A percentile compares a stretch with the other conserved stretches of the same genome.
Conservation (phyloP, 2,888 invertebrate species). For the Neoaliturus tenellus region DNA sequence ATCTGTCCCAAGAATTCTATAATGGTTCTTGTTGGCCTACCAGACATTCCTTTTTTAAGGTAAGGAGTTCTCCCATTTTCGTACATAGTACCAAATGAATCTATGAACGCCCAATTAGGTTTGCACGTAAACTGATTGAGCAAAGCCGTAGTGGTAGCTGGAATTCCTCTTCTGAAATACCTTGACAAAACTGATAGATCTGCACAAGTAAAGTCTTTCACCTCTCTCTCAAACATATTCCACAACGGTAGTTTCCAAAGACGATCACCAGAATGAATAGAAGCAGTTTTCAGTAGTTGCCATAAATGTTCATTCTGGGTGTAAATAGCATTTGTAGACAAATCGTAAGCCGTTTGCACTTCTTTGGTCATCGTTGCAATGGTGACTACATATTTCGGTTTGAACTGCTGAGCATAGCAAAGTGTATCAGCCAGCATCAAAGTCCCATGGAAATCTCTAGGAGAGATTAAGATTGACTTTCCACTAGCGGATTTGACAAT, state of each 20-base stretch:
- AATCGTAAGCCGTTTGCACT: conserved; percentile 79
- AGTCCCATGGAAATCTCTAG: conserved; percentile 87
- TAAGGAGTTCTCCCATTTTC: conserved; percentile 81
- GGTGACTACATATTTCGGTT: conserved; percentile 84
- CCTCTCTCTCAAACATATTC: conserved; percentile 59
- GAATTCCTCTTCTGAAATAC: conserved; percentile 69
- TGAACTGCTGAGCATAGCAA: conserved; percentile 85
- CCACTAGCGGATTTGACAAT: conserved; percentile 85
- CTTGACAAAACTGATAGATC: conserved; percentile 10
- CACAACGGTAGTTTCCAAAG: conserved; percentile 88
- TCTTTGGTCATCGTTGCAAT: conserved; percentile 88
- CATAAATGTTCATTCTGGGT: conserved; percentile 83
- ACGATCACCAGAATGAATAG: conserved; percentile 84
- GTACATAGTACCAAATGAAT: conserved; percentile 85
- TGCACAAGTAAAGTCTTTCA: conserved; percentile 26
- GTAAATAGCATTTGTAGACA: conserved; percentile 83
- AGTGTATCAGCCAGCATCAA: conserved; percentile 88
- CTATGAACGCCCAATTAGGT: conserved; percentile 88
- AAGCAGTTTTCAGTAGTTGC: conserved; percentile 81
- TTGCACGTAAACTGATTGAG: conserved; percentile 80
- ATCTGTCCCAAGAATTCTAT: conserved; percentile 81
- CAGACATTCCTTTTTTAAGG: conserved; percentile 81
- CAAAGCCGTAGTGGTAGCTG: conserved; percentile 88
- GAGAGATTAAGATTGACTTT: conserved; percentile 83
- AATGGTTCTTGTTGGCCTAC: conserved; percentile 84